phyloP scores from a whole-genome alignment of 1,140 invertebrate genomes.

The Drosophila virilis region DNA sequence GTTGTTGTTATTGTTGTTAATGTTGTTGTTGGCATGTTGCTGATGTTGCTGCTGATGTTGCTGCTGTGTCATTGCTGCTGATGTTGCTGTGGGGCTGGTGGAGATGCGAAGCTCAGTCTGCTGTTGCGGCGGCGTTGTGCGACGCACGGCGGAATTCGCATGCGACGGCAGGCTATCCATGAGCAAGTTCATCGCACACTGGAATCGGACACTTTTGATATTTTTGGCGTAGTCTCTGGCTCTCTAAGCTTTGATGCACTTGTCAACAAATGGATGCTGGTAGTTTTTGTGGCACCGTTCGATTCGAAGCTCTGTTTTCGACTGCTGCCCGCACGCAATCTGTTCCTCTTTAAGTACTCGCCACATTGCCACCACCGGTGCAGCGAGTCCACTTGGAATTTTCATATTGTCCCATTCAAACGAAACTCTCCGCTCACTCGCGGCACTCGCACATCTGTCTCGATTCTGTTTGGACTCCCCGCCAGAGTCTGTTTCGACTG shows the following conservation, averaged over 20 bases:
- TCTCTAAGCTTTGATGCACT: conserved; percentile 3
- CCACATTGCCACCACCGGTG: conserved; percentile 51
- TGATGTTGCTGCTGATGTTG: conserved; percentile 40
- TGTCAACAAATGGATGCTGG: neutral
- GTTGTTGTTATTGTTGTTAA: conserved; percentile 62
- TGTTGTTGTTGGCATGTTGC: conserved; percentile 9
- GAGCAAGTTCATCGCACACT: conserved; percentile 77
- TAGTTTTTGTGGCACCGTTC: conserved; percentile 28
- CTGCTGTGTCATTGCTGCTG: conserved; percentile 18
- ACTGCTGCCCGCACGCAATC: conserved; percentile 81
- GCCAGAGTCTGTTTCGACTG: too few relatives aligned
- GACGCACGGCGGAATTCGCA: conserved; percentile 56
- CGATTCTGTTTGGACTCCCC: conserved; percentile 65
- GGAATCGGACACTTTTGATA: conserved; percentile 16
- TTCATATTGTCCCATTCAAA: conserved; percentile 83
- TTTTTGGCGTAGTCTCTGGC: conserved; percentile 13
- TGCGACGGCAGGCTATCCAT: conserved; percentile 78
- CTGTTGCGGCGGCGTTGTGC: conserved; percentile 46
- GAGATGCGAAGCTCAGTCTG: conserved; percentile 65
- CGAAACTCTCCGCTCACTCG: conserved; percentile 61
- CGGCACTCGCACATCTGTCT: conserved; percentile 82
- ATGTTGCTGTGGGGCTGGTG: conserved; percentile 54
- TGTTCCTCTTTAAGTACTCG: conserved; percentile 83
- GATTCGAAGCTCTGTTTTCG: conserved; percentile 73
- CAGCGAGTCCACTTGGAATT: conserved; percentile 69